phyloP scores from a whole-genome alignment of 2,888 invertebrate genomes.

The Taphrorychus bicolor region DNA sequence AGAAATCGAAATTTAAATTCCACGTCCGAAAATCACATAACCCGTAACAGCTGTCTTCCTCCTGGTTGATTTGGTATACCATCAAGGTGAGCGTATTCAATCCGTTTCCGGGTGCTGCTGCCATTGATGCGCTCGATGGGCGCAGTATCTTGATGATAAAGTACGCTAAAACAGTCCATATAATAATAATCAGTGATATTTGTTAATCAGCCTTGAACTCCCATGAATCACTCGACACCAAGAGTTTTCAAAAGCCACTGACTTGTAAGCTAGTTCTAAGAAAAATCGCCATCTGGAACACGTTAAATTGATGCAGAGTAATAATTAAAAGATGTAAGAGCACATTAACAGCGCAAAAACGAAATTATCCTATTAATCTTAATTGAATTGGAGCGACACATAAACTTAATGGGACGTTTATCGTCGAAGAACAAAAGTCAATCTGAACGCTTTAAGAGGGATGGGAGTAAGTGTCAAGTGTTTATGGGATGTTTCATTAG shows the following conservation, averaged over 20 bases:
- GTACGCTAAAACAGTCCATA: no score
- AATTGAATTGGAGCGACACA: slow-evolving; percentile 18
- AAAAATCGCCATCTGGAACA: slow-evolving; percentile 12
- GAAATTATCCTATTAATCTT: slow-evolving; percentile 28
- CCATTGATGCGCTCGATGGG: background rate
- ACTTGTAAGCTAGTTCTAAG: background rate
- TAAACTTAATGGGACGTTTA: slow-evolving; percentile 1
- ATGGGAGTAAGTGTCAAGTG: no score
- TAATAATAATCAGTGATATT: no score
- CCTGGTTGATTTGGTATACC: slow-evolving; percentile 47
- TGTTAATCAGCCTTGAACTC: background rate
- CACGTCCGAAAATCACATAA: slow-evolving; percentile 42
- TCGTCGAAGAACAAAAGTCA: no score
- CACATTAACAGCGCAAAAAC: slow-evolving; percentile 13
- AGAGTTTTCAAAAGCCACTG: background rate
- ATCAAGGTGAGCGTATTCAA: slow-evolving; percentile 48
- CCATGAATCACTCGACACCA: background rate
- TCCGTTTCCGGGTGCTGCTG: slow-evolving; percentile 49
- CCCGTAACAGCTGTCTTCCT: slow-evolving; percentile 45
- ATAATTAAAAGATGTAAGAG: slow-evolving; percentile 32
- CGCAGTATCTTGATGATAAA: no score
- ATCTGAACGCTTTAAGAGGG: no score
- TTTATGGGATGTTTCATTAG: no score
- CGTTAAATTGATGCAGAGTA: slow-evolving; percentile 16
- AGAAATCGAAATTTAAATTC: slow-evolving; percentile 35